Conservation (phyloP, 1,140 invertebrate species). For the Pollicipes pollicipes region DNA sequence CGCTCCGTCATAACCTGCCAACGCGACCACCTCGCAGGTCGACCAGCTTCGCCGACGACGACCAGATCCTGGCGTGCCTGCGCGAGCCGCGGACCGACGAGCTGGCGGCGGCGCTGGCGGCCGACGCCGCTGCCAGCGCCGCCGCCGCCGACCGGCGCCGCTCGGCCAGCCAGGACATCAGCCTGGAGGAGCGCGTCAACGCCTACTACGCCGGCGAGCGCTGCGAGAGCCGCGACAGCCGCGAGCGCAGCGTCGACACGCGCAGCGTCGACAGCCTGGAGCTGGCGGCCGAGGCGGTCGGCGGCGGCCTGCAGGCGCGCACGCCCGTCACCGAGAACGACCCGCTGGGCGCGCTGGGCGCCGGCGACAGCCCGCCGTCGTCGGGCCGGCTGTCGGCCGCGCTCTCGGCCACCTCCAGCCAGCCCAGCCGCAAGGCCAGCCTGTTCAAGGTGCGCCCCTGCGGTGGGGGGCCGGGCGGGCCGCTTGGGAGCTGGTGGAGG, state of each 20-base stretch:
- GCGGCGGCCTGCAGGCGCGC: constrained; percentile 26
- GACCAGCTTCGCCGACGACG: not conserved
- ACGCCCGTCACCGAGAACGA: constrained; percentile 77
- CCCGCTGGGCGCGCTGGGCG: constrained; percentile 57
- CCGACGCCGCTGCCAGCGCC: no score
- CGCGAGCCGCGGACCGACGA: not conserved
- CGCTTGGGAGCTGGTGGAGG: no score
- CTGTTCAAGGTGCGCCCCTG: not conserved
- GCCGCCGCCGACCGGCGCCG: no score
- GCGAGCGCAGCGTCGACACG: constrained; percentile 15
- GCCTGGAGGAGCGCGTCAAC: not conserved
- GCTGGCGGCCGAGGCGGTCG: not conserved
- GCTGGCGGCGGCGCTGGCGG: not conserved
- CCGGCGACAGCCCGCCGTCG: not conserved
- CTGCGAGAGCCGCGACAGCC: constrained; percentile 9
- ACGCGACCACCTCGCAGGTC: not conserved
- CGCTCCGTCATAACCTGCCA: no score
- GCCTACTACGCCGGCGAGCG: not conserved
- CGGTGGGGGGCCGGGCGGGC: no score
- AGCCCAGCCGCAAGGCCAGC: not conserved
- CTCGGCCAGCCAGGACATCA: not conserved
- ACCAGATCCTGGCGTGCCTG: not conserved
- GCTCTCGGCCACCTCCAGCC: not conserved
- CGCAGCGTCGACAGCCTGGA: constrained; percentile 10
- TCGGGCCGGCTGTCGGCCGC: not conserved